A percentile compares a stretch with the other conserved stretches of the same genome.
Evolutionary conservation across 2,113 vertebrate genomes (phyloP).

Genomic region (Sylvia atricapilla): DNA sequence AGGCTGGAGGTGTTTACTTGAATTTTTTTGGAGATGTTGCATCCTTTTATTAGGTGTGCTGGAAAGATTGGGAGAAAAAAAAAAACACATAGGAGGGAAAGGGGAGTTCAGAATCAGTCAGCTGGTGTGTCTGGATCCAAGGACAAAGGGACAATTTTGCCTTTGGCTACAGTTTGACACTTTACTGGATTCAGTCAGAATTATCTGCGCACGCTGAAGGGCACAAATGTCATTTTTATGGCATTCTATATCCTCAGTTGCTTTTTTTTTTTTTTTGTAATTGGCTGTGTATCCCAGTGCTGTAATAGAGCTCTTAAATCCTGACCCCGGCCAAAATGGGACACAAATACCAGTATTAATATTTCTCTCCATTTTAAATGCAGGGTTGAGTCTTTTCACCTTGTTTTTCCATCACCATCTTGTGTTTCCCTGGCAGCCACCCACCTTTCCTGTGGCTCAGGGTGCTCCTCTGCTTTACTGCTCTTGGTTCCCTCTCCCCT

Average conservation of each 20-base stretch:
- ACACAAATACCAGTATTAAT: not conserved
- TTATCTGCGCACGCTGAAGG: conserved; percentile 26
- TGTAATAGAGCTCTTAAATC: conserved; percentile 42
- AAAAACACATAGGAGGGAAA: not conserved
- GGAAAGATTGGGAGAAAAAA: not conserved
- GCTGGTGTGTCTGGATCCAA: conserved; percentile 8
- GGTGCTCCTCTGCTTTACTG: not conserved
- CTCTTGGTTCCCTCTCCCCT: not conserved
- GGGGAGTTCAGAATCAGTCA: not conserved
- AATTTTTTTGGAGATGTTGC: not conserved
- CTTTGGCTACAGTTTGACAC: conserved; percentile 44
- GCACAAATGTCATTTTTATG: conserved; percentile 52
- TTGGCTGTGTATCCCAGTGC: not conserved
- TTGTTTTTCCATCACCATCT: not conserved
- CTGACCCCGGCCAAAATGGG: not conserved
- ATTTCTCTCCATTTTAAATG: not conserved
- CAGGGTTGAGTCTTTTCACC: not conserved
- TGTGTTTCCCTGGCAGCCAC: not conserved
- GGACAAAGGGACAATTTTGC: conserved; percentile 52
- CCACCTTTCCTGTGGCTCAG: fast-evolving
- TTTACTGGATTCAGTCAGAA: conserved; percentile 31
- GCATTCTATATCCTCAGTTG: not conserved
- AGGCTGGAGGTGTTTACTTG: not conserved
- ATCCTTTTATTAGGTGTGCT: not conserved
- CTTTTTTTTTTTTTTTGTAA: conserved; percentile 24